Evolutionary conservation across 2,888 invertebrate genomes (phyloP).

Genomic region (Harmothoe impar): DNA sequence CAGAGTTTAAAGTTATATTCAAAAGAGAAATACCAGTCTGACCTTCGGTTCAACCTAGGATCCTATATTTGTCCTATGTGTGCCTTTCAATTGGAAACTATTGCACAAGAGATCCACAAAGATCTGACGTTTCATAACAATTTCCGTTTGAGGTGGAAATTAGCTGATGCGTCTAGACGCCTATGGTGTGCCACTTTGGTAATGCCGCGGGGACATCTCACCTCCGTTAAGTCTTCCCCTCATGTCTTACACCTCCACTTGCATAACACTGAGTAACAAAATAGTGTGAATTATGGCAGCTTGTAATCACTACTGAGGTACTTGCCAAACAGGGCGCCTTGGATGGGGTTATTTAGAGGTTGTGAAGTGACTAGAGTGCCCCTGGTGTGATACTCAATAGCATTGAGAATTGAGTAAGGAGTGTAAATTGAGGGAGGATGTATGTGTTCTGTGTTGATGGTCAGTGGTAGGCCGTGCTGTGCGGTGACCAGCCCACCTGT

Average conservation of each 20-base stretch:
- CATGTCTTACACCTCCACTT: background rate
- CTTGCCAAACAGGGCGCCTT: background rate
- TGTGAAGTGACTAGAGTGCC: background rate
- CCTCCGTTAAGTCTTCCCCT: background rate
- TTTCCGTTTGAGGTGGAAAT: background rate
- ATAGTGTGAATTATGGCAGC: background rate
- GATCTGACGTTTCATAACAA: background rate
- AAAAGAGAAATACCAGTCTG: too few relatives aligned
- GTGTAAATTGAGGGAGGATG: background rate
- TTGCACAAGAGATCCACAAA: conserved; percentile 17
- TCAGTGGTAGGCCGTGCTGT: background rate
- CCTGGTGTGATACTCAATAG: background rate
- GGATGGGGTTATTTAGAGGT: background rate
- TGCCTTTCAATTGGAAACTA: background rate
- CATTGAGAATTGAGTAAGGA: background rate
- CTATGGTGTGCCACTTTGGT: background rate
- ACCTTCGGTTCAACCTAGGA: too few relatives aligned
- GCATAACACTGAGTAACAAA: background rate
- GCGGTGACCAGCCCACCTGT: background rate
- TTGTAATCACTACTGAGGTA: background rate
- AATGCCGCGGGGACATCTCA: background rate
- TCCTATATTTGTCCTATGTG: too few relatives aligned
- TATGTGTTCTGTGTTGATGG: background rate
- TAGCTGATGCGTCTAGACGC: background rate
- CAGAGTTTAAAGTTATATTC: too few relatives aligned